Percentiles rank a stretch among this genome's conserved stretches.
Conservation (phyloP, 1,140 invertebrate species). For the Drosophila ficusphila region DNA sequence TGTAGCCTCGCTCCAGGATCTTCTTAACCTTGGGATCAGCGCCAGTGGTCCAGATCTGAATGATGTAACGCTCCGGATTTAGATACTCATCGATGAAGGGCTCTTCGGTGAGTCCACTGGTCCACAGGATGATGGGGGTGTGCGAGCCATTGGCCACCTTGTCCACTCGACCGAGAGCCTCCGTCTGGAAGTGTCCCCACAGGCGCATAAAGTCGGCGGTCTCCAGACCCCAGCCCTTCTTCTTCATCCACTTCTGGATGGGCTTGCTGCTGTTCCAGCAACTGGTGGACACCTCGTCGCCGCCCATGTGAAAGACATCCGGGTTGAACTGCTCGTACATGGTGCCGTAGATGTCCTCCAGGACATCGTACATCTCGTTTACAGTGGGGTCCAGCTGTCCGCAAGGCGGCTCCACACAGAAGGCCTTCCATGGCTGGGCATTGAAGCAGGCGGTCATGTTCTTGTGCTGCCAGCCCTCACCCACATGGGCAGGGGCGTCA, state of each 20-base stretch:
- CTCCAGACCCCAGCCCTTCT: conserved; percentile 86
- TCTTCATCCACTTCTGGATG: conserved; percentile 89
- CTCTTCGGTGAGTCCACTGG: conserved; percentile 90
- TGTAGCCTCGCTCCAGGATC: conserved; percentile 89
- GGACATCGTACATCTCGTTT: conserved; percentile 89
- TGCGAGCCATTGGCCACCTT: conserved; percentile 82
- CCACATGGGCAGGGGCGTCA: conserved; percentile 94
- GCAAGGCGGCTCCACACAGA: conserved; percentile 94
- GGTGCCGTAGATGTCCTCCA: conserved; percentile 89
- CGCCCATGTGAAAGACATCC: conserved; percentile 95
- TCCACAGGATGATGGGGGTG: conserved; percentile 91
- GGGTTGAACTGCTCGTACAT: conserved; percentile 87
- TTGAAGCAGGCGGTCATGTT: conserved; percentile 88
- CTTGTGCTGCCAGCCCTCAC: conserved; percentile 93
- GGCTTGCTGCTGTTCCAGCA: conserved; percentile 91
- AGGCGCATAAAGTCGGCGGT: conserved; percentile 89
- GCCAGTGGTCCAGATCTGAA: conserved; percentile 91
- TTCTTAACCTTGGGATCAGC: conserved; percentile 87
- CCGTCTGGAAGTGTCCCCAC: conserved; percentile 91
- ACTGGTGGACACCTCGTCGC: conserved; percentile 91
- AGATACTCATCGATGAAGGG: conserved; percentile 88
- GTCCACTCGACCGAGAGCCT: conserved; percentile 87
- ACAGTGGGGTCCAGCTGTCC: conserved; percentile 93
- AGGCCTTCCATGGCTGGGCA: conserved; percentile 90
- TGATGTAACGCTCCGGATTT: conserved; percentile 90